phyloP scores from a whole-genome alignment of 2,888 invertebrate genomes.

The Nymphalis urticae region DNA sequence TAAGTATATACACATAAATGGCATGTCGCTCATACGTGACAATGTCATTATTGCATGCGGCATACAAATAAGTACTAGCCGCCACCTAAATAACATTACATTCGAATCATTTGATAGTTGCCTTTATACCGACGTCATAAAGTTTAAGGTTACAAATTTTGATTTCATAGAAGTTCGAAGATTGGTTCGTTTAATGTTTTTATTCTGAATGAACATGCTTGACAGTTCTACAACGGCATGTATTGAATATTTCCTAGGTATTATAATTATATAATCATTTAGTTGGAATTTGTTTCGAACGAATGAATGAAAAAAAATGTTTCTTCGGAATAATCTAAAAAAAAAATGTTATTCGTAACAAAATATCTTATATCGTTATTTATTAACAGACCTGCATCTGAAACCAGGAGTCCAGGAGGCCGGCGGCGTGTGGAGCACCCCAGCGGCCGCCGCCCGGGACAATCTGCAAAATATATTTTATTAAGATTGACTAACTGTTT shows the following conservation, averaged over 20 bases:
- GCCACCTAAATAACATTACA: slow-evolving; percentile 38
- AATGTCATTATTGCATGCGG: slow-evolving; percentile 54
- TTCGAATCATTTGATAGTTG: slow-evolving; percentile 35
- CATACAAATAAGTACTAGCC: slow-evolving; percentile 54
- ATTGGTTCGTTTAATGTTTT: slow-evolving; percentile 43
- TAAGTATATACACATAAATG: slow-evolving; percentile 31
- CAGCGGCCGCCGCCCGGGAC: slow-evolving; percentile 78
- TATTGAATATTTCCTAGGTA: slow-evolving; percentile 39
- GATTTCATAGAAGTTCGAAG: slow-evolving; percentile 33
- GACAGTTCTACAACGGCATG: slow-evolving; percentile 42
- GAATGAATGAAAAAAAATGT: too few species aligned
- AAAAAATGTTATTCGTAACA: not conserved
- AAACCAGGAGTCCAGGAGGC: slow-evolving; percentile 75
- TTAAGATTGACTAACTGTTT: too few species aligned
- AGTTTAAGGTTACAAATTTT: slow-evolving; percentile 27
- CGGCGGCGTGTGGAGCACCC: slow-evolving; percentile 69
- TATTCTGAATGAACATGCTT: slow-evolving; percentile 40
- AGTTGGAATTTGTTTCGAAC: too few species aligned
- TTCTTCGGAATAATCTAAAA: too few species aligned
- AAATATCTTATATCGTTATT: slow-evolving; percentile 12
- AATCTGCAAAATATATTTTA: slow-evolving; percentile 54
- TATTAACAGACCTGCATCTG: slow-evolving; percentile 70
- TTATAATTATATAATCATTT: not conserved
- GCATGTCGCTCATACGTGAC: slow-evolving; percentile 57
- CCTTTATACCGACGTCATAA: slow-evolving; percentile 41